Evolutionary conservation across 2,797 vertebrate genomes (phyloP).

Genomic region (Coilia nasus): DNA sequence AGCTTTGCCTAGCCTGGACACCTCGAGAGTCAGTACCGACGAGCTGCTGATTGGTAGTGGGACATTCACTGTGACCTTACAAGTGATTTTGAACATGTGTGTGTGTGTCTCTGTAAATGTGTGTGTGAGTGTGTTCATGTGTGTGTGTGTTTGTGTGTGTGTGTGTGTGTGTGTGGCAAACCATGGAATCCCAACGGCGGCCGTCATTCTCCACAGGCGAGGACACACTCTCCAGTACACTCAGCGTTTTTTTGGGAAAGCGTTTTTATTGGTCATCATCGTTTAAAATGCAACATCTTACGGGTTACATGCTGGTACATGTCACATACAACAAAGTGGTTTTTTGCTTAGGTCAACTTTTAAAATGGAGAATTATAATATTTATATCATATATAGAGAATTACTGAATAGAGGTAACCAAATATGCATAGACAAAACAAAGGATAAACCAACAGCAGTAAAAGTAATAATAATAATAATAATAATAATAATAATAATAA

Average conservation of each 20-base stretch:
- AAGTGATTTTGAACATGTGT: background rate
- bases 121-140: constrained; percentile 40
- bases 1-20: constrained; percentile 60
- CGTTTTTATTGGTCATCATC: constrained; percentile 98
- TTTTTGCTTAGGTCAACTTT: constrained; percentile 74
- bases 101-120: constrained; percentile 50
- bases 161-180: constrained; percentile 59
- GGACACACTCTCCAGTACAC: constrained; percentile 52
- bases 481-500: constrained; percentile 47
- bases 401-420: constrained; percentile 67
- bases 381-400: constrained; percentile 58
- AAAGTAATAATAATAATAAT: constrained; percentile 57
- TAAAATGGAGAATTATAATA: constrained; percentile 66
- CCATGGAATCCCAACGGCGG: constrained; percentile 55
- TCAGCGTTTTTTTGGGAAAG: constrained; percentile 85
- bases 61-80: background rate
- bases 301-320: constrained; percentile 97
- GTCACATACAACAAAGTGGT: constrained; percentile 98
- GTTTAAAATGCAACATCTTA: constrained; percentile 98
- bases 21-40: background rate
- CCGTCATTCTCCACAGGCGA: constrained; percentile 58
- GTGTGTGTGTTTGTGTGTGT: constrained; percentile 59
- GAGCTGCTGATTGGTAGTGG: background rate
- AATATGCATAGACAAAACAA: constrained; percentile 91
- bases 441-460: constrained; percentile 65